Conservation (phyloP, 1,140 invertebrate species). For the Drosophila melanica region DNA sequence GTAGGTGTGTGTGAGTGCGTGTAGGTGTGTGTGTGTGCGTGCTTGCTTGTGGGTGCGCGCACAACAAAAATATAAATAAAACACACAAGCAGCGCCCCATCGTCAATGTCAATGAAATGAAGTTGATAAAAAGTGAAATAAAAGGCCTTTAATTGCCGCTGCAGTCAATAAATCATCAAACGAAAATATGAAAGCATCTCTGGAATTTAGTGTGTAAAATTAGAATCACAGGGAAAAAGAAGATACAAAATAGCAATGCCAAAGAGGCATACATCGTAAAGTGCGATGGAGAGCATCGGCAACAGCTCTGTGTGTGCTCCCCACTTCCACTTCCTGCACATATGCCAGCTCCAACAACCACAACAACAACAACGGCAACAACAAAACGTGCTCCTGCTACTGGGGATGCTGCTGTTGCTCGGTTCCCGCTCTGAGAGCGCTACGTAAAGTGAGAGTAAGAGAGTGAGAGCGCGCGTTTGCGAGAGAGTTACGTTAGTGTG, state of each 20-base stretch:
- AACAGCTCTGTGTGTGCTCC: conserved; percentile 39
- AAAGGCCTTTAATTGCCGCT: conserved; percentile 79
- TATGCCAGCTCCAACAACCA: conserved; percentile 53
- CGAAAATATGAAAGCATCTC: conserved; percentile 79
- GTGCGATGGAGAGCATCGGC: conserved; percentile 48
- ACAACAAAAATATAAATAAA: conserved; percentile 81
- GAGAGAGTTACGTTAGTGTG: conserved; percentile 2
- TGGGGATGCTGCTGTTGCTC: conserved; percentile 63
- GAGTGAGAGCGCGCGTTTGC: conserved; percentile 11
- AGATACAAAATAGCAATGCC: conserved; percentile 70
- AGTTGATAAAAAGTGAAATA: conserved; percentile 80
- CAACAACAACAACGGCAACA: conserved; percentile 42
- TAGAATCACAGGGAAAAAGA: conserved; percentile 64
- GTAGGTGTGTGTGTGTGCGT: conserved; percentile 20
- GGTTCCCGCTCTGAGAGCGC: conserved; percentile 19
- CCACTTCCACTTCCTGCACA: conserved; percentile 56
- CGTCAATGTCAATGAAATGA: conserved; percentile 75
- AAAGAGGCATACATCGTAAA: conserved; percentile 66
- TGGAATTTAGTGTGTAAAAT: conserved; percentile 75
- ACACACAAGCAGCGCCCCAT: conserved; percentile 41
- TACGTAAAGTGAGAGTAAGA: conserved; percentile 13
- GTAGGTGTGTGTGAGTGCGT: conserved; percentile 33
- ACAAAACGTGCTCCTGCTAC: conserved; percentile 48
- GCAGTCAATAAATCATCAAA: conserved; percentile 82
- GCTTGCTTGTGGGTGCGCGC: conserved; percentile 46